Evolutionary conservation across 2,113 vertebrate genomes (phyloP).

Genomic region (Pollimyrus isidori): DNA sequence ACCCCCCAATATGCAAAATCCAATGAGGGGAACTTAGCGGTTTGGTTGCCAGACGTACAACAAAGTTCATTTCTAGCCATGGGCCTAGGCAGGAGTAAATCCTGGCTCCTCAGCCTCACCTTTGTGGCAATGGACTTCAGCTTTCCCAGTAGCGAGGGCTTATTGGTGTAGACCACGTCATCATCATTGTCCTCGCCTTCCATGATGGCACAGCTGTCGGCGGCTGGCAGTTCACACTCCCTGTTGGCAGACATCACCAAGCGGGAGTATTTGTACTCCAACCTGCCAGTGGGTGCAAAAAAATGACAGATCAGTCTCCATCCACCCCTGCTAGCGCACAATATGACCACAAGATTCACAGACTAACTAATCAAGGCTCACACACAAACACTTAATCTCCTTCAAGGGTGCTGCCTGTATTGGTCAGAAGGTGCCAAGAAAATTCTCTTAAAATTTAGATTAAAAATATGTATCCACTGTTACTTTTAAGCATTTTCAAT

Average conservation of each 20-base stretch:
- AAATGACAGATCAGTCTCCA: background rate
- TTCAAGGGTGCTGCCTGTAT: background rate
- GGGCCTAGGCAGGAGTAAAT: background rate
- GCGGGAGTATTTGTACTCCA: conserved; percentile 96
- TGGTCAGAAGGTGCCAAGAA: background rate
- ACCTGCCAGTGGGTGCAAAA: conserved; percentile 51
- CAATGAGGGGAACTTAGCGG: background rate
- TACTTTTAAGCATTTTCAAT: background rate
- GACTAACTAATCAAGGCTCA: background rate
- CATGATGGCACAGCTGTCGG: conserved; percentile 97
- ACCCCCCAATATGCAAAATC: background rate
- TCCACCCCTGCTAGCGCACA: background rate
- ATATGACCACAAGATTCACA: background rate
- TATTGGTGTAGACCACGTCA: conserved; percentile 85
- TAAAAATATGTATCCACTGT: background rate
- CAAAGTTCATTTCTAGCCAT: background rate
- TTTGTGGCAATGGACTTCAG: conserved; percentile 90
- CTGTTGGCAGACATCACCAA: conserved; percentile 92
- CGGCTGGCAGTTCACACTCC: conserved; percentile 86
- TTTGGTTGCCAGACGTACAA: background rate
- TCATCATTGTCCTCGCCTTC: conserved; percentile 95
- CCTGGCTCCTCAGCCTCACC: conserved; percentile 55
- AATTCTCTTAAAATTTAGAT: background rate
- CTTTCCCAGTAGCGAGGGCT: conserved; percentile 81
- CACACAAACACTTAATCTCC: background rate